Conservation (phyloP, 1,140 invertebrate species). For the Cyrtorhinus lividipennis region DNA sequence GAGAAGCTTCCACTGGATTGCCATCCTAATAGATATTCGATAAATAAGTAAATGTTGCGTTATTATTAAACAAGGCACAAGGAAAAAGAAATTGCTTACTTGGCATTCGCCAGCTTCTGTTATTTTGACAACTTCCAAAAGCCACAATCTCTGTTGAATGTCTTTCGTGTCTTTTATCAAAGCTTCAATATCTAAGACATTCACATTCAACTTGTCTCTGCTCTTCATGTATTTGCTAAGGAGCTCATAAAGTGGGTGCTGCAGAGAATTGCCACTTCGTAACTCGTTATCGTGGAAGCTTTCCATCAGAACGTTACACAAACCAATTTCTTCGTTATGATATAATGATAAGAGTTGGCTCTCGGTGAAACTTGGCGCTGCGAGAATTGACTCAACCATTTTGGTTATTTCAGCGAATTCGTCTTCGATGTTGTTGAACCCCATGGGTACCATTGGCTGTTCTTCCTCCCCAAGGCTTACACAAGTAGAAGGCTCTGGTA, state of each 20-base stretch:
- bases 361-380: slow-evolving; percentile 33
- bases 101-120: slow-evolving; percentile 36
- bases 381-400: background rate
- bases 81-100: too few species aligned
- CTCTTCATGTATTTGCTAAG: slow-evolving; percentile 35
- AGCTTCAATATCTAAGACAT: slow-evolving; percentile 32
- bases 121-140: slow-evolving; percentile 30
- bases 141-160: slow-evolving; percentile 31
- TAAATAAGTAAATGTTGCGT: too few species aligned
- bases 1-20: slow-evolving; percentile 32
- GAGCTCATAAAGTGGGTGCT: slow-evolving; percentile 36
- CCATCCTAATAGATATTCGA: slow-evolving; percentile 30
- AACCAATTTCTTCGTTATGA: slow-evolving; percentile 37
- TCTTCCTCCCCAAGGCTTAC: too few species aligned
- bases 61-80: too few species aligned
- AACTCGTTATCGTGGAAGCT: slow-evolving; percentile 32
- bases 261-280: slow-evolving; percentile 21
- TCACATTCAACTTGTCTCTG: slow-evolving; percentile 33
- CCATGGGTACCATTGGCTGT: too few species aligned
- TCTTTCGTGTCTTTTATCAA: slow-evolving; percentile 32
- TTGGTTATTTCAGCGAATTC: slow-evolving; percentile 7
- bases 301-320: slow-evolving; percentile 33
- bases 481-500: background rate
- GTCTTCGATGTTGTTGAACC: slow-evolving; percentile 7
- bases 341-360: slow-evolving; percentile 38